Percentiles rank a stretch among this genome's conserved stretches.
Evolutionary conservation across 2,888 invertebrate genomes (phyloP).

Genomic region (Heliconius erato): DNA sequence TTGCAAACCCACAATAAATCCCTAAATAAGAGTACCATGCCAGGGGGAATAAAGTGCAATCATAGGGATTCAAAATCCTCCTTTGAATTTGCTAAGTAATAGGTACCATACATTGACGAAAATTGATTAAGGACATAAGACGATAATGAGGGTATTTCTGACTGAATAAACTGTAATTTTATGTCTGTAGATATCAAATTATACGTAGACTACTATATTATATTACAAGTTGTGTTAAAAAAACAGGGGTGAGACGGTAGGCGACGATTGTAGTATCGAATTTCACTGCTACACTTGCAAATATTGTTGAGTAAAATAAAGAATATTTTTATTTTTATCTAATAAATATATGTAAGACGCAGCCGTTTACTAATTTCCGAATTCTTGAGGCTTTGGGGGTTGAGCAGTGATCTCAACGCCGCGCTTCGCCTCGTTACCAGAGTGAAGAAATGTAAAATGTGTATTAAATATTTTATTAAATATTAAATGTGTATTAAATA

Average conservation of each 20-base stretch:
- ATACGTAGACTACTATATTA: constrained; percentile 3
- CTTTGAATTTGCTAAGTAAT: constrained; percentile 31
- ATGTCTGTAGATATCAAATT: background rate
- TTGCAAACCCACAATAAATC: background rate
- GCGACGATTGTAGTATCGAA: background rate
- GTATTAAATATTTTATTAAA: background rate
- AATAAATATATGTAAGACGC: background rate
- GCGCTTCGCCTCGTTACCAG: background rate
- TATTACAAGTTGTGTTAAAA: background rate
- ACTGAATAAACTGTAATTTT: constrained; percentile 27
- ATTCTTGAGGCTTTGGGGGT: background rate
- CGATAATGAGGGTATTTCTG: constrained; percentile 42
- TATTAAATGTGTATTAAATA: too few species aligned
- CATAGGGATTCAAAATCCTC: constrained; percentile 19
- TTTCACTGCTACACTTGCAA: background rate
- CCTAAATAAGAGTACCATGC: background rate
- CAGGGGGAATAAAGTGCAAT: constrained; percentile 14
- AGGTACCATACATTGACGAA: constrained; percentile 14
- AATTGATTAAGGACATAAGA: constrained; percentile 54
- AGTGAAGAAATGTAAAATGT: background rate
- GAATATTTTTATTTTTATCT: too few species aligned
- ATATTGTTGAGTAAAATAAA: too few species aligned
- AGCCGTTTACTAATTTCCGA: background rate
- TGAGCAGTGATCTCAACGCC: background rate
- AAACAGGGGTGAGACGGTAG: background rate